Evolutionary conservation across 1,140 invertebrate genomes (phyloP).

Genomic region (Penaeus japonicus): DNA sequence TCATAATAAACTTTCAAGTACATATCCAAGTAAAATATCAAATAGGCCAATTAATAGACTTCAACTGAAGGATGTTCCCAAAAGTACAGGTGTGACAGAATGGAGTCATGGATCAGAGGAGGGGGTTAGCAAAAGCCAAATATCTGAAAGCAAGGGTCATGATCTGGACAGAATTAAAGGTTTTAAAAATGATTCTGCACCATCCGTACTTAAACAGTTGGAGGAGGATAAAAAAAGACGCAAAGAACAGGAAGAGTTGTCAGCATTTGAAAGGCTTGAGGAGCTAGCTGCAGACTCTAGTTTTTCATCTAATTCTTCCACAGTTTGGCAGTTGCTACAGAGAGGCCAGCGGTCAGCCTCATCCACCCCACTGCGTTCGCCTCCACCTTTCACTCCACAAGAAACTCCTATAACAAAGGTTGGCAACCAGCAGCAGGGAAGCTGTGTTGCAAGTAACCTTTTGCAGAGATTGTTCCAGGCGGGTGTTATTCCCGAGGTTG

Average conservation of each 20-base stretch:
- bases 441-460: neutral
- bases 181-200: no score
- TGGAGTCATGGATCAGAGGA: no score
- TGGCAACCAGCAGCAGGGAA: neutral
- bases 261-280: constrained; percentile 77
- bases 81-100: no score
- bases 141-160: neutral
- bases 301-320: constrained; percentile 76
- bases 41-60: no score
- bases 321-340: constrained; percentile 69
- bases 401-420: neutral
- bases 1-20: no score
- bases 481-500: neutral
- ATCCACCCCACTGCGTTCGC: constrained; percentile 61
- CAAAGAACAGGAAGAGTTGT: constrained; percentile 67
- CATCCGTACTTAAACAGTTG: neutral
- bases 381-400: neutral
- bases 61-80: no score
- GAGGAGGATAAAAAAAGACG: constrained; percentile 29
- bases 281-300: constrained; percentile 74
- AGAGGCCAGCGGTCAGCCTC: constrained; percentile 62
- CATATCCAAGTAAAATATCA: no score
- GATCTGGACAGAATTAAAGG: neutral
- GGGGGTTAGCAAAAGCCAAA: no score
- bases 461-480: neutral